Conservation (phyloP, 2,888 invertebrate genomes). For the Aphodius granarius region DNA sequence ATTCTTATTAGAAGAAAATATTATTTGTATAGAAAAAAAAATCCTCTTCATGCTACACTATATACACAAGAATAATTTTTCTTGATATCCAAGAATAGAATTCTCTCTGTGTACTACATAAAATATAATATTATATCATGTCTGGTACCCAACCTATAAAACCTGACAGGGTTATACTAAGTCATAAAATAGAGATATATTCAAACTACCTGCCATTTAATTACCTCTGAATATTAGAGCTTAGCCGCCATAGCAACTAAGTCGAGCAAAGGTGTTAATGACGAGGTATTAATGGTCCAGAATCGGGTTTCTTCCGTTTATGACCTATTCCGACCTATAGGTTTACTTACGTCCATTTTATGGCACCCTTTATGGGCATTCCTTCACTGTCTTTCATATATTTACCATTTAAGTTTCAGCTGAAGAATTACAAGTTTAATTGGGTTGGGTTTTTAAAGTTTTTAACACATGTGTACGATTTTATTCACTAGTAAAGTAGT, state of each 20-base stretch:
- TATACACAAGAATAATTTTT: no score
- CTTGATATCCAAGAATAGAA: no score
- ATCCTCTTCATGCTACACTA: no score
- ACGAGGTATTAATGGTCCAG: conserved; percentile 19
- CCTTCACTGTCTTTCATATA: not conserved
- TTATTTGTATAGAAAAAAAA: no score
- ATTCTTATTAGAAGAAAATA: no score
- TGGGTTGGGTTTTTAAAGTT: no score
- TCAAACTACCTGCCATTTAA: not conserved
- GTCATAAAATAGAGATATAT: not conserved
- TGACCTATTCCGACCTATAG: not conserved
- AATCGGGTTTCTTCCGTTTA: conserved; percentile 20
- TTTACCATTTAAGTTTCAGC: not conserved
- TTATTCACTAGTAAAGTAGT: no score
- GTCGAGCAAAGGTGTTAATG: conserved; percentile 22
- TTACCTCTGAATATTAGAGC: not conserved
- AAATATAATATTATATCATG: not conserved
- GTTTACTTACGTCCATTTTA: not conserved
- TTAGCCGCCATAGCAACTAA: not conserved
- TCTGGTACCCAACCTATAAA: not conserved
- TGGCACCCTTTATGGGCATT: not conserved
- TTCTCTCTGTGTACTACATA: no score
- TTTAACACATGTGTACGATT: no score
- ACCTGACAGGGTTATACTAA: not conserved
- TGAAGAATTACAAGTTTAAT: no score